Evolutionary conservation across 2,888 invertebrate genomes (phyloP).

Genomic region (Mellilla xanthometata): DNA sequence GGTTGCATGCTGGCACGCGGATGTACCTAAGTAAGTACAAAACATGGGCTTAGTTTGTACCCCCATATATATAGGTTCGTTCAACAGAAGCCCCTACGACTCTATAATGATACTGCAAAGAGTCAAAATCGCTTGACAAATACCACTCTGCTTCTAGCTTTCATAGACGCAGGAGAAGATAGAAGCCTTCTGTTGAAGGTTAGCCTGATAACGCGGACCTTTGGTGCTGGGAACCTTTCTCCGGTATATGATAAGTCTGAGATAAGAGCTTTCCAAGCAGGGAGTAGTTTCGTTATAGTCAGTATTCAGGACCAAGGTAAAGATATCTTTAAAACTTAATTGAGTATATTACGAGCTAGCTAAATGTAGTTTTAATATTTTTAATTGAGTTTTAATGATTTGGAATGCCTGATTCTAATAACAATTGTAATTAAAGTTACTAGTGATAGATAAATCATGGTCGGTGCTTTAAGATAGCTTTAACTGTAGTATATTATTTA

Average conservation of each 20-base stretch:
- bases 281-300: constrained; percentile 8
- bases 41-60: constrained; percentile 55
- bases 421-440: no score
- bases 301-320: no score
- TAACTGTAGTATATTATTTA: constrained; percentile 79
- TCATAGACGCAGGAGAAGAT: constrained; percentile 11
- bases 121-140: constrained; percentile 1
- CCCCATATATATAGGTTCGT: constrained; percentile 14
- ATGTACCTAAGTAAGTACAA: constrained; percentile 61
- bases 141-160: not conserved
- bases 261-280: constrained; percentile 19
- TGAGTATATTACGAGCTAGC: no score
- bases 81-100: not conserved
- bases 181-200: constrained; percentile 26
- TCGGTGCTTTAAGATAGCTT: constrained; percentile 55
- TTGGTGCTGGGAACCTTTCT: constrained; percentile 24
- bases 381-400: no score
- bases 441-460: constrained; percentile 52
- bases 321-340: no score
- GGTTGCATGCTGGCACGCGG: constrained; percentile 74
- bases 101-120: not conserved
- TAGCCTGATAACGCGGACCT: constrained; percentile 20
- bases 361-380: no score
- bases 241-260: constrained; percentile 17
- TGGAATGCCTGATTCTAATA: no score